Conservation (phyloP, 2,113 vertebrate species). For the Ictidomys tridecemlineatus region DNA sequence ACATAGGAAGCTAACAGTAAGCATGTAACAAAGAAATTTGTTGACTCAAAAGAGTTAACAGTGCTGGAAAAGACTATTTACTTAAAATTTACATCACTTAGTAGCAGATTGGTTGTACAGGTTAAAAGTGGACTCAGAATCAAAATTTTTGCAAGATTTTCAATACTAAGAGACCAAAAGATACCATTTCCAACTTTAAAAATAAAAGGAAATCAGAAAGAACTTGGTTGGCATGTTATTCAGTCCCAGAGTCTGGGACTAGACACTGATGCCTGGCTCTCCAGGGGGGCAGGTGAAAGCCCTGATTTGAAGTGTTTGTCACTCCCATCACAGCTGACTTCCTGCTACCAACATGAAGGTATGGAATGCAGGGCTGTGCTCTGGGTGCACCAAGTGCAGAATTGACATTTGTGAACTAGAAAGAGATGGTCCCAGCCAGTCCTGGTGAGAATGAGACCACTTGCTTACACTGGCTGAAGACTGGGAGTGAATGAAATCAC, state of each 20-base stretch:
- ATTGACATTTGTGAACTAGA: fast-evolving
- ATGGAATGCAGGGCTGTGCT: background rate
- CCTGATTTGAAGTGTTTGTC: too few species aligned
- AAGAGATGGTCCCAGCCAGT: background rate
- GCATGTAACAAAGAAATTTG: background rate
- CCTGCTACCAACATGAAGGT: background rate
- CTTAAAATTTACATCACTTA: background rate
- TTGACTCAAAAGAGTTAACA: background rate
- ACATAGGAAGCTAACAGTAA: background rate
- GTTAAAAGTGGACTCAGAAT: background rate
- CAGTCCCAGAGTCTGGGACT: background rate
- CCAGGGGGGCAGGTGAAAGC: fast-evolving
- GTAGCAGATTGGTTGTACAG: background rate
- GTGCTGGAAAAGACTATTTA: background rate
- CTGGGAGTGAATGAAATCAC: background rate
- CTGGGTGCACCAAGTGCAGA: background rate
- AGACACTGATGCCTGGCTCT: background rate
- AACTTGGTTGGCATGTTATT: background rate
- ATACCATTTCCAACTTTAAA: background rate
- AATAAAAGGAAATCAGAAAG: background rate
- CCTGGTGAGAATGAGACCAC: background rate
- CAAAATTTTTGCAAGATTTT: background rate
- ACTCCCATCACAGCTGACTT: background rate
- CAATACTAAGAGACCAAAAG: background rate
- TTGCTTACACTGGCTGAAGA: background rate